phyloP scores from a whole-genome alignment of 2,888 invertebrate species.

The Trachelus tabidus region DNA sequence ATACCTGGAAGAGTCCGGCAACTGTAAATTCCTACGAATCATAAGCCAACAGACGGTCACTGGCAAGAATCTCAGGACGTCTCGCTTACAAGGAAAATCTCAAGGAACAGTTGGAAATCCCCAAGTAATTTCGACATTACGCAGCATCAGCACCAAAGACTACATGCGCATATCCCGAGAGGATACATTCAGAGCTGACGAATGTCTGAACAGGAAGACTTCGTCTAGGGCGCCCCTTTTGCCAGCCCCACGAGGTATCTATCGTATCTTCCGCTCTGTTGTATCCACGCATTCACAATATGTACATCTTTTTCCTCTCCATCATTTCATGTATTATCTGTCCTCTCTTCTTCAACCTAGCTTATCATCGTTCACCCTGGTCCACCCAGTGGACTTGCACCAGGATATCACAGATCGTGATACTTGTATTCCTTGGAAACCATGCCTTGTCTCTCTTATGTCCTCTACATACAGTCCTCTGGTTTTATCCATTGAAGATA shows the following conservation, averaged over 20 bases:
- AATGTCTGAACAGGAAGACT: slow-evolving; percentile 28
- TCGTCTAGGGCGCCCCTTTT: slow-evolving; percentile 30
- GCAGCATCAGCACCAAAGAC: slow-evolving; percentile 35
- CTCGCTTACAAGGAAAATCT: not conserved
- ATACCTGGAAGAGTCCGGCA: slow-evolving; percentile 31
- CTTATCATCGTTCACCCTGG: no score
- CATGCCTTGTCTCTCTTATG: no score
- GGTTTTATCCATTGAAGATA: no score
- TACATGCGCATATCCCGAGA: slow-evolving; percentile 21
- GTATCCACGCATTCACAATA: not conserved
- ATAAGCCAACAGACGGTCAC: slow-evolving; percentile 27
- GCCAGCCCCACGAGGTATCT: slow-evolving; percentile 21
- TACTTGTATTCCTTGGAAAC: no score
- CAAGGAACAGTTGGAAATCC: slow-evolving; percentile 7
- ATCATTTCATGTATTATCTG: no score
- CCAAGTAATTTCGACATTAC: slow-evolving; percentile 31
- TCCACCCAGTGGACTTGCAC: no score
- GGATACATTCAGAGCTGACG: slow-evolving; percentile 30
- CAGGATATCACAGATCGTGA: no score
- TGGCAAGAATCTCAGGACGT: not conserved
- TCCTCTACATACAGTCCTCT: no score
- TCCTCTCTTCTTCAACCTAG: no score
- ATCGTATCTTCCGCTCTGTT: not conserved
- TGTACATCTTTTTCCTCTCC: no score
- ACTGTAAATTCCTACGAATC: slow-evolving; percentile 29